Percentiles rank a stretch among this genome's conserved stretches.
Evolutionary conservation across 2,888 invertebrate species (phyloP).

Genomic region (Orthosia cruda): DNA sequence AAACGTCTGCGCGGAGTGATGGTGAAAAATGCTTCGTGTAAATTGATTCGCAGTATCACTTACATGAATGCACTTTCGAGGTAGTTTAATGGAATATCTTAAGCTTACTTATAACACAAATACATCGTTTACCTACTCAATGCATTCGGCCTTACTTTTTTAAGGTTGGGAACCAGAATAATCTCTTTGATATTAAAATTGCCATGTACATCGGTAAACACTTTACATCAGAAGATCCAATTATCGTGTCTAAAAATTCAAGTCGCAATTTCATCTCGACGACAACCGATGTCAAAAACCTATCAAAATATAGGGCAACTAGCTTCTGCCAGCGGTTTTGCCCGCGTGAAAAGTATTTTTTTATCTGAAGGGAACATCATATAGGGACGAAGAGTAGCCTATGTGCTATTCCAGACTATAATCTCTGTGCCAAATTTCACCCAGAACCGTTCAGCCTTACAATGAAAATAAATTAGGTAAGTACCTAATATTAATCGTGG

Average conservation of each 20-base stretch:
- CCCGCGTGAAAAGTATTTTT: too few species aligned
- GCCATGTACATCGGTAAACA: not conserved
- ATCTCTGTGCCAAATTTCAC: too few species aligned
- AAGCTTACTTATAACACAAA: not conserved
- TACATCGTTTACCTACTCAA: not conserved
- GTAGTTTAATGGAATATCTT: not conserved
- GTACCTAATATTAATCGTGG: not conserved
- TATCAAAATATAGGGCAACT: not conserved
- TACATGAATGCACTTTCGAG: constrained; percentile 18
- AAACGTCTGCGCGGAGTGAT: constrained; percentile 8
- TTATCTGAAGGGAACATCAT: too few species aligned
- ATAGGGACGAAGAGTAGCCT: too few species aligned
- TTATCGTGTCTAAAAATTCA: not conserved
- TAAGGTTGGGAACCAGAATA: not conserved
- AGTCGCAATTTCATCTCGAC: not conserved
- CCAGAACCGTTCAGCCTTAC: too few species aligned
- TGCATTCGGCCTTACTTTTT: not conserved
- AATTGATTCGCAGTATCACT: constrained; percentile 18
- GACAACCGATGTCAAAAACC: too few species aligned
- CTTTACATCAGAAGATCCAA: not conserved
- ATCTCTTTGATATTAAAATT: not conserved
- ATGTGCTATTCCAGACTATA: too few species aligned
- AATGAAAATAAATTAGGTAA: not conserved
- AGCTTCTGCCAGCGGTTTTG: too few species aligned
- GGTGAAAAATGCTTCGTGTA: constrained; percentile 28